phyloP scores from a whole-genome alignment of 2,888 invertebrate species.

The Caenorhabditis virilis region DNA sequence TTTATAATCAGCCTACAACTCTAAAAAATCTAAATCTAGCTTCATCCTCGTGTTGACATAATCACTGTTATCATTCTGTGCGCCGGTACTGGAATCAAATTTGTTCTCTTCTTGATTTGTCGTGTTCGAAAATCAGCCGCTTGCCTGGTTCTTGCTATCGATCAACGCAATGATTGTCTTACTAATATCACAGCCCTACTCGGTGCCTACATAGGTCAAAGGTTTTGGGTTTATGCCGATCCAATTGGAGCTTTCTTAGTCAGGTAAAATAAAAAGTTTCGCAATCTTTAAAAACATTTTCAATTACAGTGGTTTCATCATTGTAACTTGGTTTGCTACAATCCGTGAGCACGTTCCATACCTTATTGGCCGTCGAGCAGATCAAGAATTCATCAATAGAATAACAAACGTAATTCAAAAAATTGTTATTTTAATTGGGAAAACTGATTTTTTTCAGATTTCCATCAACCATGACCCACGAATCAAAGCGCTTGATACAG shows the following conservation, averaged over 20 bases:
- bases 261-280: slow-evolving; percentile 53
- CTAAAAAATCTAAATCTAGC: neutral
- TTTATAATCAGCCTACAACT: neutral
- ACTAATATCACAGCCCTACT: slow-evolving; percentile 70
- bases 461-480: slow-evolving; percentile 54
- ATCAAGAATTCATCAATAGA: slow-evolving; percentile 51
- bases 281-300: neutral
- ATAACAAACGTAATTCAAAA: slow-evolving; percentile 42
- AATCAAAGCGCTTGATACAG: slow-evolving; percentile 69
- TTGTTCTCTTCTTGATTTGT: slow-evolving; percentile 51
- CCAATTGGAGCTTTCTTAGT: slow-evolving; percentile 71
- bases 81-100: slow-evolving; percentile 49
- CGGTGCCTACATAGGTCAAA: slow-evolving; percentile 70
- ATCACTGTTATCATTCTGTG: slow-evolving; percentile 45
- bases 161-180: slow-evolving; percentile 71
- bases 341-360: slow-evolving; percentile 55
- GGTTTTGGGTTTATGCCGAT: slow-evolving; percentile 70
- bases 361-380: slow-evolving; percentile 50
- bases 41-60: slow-evolving; percentile 48
- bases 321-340: slow-evolving; percentile 52
- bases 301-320: slow-evolving; percentile 42
- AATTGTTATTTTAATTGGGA: neutral
- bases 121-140: slow-evolving; percentile 38
- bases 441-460: slow-evolving; percentile 24
- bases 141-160: slow-evolving; percentile 68